Conservation (phyloP, 2,888 invertebrate species). For the Melipona bicolor region DNA sequence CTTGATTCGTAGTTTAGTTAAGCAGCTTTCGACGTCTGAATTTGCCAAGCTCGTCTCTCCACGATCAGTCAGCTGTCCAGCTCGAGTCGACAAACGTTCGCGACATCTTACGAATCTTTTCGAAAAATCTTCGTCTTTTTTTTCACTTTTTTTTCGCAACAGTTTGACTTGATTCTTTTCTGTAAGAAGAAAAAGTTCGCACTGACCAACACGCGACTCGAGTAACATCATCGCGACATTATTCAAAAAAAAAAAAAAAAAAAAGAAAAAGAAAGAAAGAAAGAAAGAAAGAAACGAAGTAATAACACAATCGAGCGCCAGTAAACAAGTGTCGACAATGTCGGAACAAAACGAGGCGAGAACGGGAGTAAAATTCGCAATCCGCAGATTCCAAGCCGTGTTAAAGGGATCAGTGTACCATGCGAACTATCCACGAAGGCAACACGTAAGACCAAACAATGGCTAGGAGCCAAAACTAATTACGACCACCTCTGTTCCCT, state of each 20-base stretch:
- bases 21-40: neutral
- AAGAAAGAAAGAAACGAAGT: too few species aligned
- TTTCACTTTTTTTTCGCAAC: too few species aligned
- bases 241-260: too few species aligned
- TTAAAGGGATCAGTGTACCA: neutral
- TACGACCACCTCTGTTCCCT: neutral
- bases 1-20: neutral
- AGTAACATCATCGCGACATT: too few species aligned
- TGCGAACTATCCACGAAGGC: neutral
- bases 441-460: constrained; percentile 1
- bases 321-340: neutral
- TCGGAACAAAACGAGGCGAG: neutral
- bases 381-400: neutral
- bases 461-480: constrained; percentile 14
- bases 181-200: too few species aligned
- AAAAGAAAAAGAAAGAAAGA: too few species aligned
- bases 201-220: too few species aligned
- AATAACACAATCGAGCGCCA: too few species aligned
- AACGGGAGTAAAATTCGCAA: neutral
- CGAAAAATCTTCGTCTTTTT: too few species aligned
- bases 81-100: too few species aligned
- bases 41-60: neutral
- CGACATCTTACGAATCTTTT: too few species aligned
- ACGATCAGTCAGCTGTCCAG: neutral
- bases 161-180: too few species aligned